A percentile compares a stretch with the other conserved stretches of the same genome.
Evolutionary conservation across 2,113 vertebrate species (phyloP).

Genomic region (Phasianus colchicus): DNA sequence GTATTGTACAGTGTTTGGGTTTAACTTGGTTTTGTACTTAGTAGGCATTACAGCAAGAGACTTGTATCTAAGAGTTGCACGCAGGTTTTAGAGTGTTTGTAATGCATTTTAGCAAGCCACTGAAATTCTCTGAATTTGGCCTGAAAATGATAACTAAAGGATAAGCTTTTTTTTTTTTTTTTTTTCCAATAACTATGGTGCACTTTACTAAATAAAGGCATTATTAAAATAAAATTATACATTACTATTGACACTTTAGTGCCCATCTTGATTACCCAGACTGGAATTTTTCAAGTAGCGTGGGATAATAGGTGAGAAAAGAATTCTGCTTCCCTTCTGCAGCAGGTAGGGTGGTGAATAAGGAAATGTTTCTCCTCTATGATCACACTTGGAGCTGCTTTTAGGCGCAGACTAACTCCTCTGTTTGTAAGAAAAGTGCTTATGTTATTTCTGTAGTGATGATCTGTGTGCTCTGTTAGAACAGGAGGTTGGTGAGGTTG

Average conservation of each 20-base stretch:
- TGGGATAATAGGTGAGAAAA: neutral
- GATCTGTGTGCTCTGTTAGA: neutral
- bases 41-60: neutral
- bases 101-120: neutral
- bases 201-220: conserved; percentile 24
- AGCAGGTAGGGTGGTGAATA: neutral
- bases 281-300: neutral
- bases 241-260: neutral
- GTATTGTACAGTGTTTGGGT: neutral
- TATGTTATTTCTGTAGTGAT: neutral
- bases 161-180: neutral
- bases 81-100: neutral
- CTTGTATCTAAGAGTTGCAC: neutral
- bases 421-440: neutral
- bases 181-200: neutral
- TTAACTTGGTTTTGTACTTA: neutral
- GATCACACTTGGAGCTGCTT: neutral
- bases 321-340: neutral
- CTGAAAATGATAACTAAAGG: neutral
- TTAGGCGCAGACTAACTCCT: neutral
- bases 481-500: neutral
- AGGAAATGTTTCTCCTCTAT: neutral
- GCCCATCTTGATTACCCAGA: neutral
- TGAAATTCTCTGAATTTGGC: neutral
- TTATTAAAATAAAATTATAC: neutral